These are phyloP conservation scores for Euthynnus affinis DNA, from an alignment of 2,797 vertebrate species.

Conservation along the genomic window DNA sequence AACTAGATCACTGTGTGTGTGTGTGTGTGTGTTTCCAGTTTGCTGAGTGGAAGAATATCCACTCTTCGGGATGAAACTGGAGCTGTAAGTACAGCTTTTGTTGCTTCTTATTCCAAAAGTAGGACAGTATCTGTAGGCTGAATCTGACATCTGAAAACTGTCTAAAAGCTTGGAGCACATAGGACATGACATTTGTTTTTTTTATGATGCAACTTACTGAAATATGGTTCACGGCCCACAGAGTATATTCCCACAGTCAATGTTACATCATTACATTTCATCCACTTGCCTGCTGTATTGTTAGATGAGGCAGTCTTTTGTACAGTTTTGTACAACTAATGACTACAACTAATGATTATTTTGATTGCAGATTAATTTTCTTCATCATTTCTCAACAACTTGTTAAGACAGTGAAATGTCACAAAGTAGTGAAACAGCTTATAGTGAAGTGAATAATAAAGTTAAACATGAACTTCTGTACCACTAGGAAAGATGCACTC, in stretches of 20 bases:
- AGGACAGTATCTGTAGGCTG: conserved; percentile 18
- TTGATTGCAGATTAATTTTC: neutral
- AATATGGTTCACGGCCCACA: conserved; percentile 3
- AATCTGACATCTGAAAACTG: conserved; percentile 8
- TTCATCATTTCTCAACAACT: neutral
- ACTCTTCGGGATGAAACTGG: conserved; percentile 99
- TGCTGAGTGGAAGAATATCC: conserved; percentile 99
- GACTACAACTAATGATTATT: neutral
- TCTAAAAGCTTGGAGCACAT: conserved; percentile 9
- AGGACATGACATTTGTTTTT: conserved; percentile 17
- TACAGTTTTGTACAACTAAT: neutral
- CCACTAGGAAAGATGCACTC: neutral
- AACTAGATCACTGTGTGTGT: conserved; percentile 43
- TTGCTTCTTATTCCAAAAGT: conserved; percentile 40
- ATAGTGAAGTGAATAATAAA: neutral
- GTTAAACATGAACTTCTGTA: no score
- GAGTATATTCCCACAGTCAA: neutral
- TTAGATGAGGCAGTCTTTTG: conserved; percentile 3
- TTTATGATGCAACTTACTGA: conserved; percentile 16
- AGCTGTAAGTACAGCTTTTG: conserved; percentile 92
- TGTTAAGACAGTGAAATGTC: neutral
- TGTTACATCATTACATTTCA: neutral
- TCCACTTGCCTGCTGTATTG: neutral
- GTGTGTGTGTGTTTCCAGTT: conserved; percentile 85
- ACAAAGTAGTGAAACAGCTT: neutral